Percentiles rank a stretch among this genome's conserved stretches.
Evolutionary conservation across 2,113 vertebrate genomes (phyloP).

Genomic region (Myotis davidii): DNA sequence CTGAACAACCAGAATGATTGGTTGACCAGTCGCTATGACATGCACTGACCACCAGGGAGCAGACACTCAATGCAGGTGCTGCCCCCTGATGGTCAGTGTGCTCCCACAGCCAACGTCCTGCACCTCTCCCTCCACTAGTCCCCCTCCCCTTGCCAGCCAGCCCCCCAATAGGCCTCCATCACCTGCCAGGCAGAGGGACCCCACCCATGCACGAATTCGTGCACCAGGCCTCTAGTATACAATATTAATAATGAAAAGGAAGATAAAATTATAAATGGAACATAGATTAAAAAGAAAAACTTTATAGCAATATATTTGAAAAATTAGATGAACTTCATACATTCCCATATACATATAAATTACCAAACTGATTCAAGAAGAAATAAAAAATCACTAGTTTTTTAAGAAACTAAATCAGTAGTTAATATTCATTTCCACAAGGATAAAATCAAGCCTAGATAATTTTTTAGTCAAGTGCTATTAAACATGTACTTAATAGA

Average conservation of each 20-base stretch:
- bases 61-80: too few species aligned
- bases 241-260: background rate
- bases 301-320: background rate
- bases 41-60: too few species aligned
- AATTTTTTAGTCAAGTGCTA: background rate
- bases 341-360: background rate
- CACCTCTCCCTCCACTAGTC: accelerated
- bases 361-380: background rate
- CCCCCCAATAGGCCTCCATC: too few species aligned
- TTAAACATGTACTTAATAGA: background rate
- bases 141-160: too few species aligned
- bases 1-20: too few species aligned
- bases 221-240: background rate
- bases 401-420: constrained; percentile 4
- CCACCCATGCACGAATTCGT: too few species aligned
- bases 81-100: too few species aligned
- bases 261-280: background rate
- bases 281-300: background rate
- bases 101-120: too few species aligned
- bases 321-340: background rate
- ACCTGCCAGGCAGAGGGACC: too few species aligned
- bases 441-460: background rate
- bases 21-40: too few species aligned
- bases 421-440: background rate
- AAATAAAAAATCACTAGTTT: background rate